Base-by-base conservation (phyloP, 64 coral and sea anemone genomes). In the Dendronephthya gigantea region DNA sequence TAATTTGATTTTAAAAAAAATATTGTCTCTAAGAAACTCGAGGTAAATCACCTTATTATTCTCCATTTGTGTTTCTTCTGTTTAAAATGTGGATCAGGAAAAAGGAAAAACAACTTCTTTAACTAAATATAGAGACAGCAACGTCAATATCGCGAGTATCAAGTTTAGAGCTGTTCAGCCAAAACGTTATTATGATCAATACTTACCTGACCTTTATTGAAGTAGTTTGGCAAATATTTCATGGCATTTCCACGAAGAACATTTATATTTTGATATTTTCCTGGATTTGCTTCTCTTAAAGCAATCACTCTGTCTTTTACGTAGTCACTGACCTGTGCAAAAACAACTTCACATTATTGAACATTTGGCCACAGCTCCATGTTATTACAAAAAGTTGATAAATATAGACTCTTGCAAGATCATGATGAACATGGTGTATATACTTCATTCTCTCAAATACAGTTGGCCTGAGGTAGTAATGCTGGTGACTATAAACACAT, bases 71-170 rank as follows among this genome's bases (percentile, higher is more conserved):
- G 92, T 68, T 97, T 97, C 59, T 91, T 97, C 87, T 97, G 91
- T 85, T 97, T 97, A 88, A 97, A 97, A 84, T 97, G 94, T 41
- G 94, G 94, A 87, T 97, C 94, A 93, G 94, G 94, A 85, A 93
- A 97, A 16, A 97, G 84, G 82, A 97, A 97, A 82, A 97, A 97
- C 84, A 97, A 91, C 48, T 97, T 97, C 84, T 83, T 93, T 7
- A 97, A 76, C 94, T 97, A 69, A 68, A 90, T 12, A 30, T n/a
- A 9, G 88, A 28, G 52, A 84, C 50, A 35, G 82, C 0, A 9
- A 62, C 7, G 17, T 0, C 19, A 6, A n/a, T 1, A 62, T 17
- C 4, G 25, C 25, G 4, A 16, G 1, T 52, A 2, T 52, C 13
- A 12, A 1, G 11, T 74, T 2, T 27, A 74, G 68, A 11, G n/a